These are phyloP conservation scores for Listronotus bonariensis DNA, from an alignment of 1,140 invertebrate species.

Conservation along the genomic window DNA sequence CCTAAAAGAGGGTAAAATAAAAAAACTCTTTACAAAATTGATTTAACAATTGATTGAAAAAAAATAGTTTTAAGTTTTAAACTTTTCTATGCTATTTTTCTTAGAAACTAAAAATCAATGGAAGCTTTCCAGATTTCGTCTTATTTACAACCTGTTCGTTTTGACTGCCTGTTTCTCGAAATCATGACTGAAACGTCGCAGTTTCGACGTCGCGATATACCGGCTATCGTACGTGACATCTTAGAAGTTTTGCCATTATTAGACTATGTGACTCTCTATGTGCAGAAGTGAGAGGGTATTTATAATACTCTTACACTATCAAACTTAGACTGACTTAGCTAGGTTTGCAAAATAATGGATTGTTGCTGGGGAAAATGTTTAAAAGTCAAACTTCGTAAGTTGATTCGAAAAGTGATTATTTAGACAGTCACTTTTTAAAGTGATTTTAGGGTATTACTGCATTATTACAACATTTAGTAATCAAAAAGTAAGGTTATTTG, in stretches of 20 bases:
- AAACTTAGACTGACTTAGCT: conserved; percentile 10
- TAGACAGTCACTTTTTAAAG: no score
- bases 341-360: conserved; percentile 2
- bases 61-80: no score
- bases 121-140: conserved; percentile 11
- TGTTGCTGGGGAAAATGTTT: neutral
- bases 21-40: no score
- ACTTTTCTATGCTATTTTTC: no score
- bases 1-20: no score
- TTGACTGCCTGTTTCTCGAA: conserved; percentile 29
- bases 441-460: no score
- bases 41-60: no score
- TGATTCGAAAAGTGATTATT: no score
- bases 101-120: neutral
- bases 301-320: conserved; percentile 22
- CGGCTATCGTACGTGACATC: conserved; percentile 36
- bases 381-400: neutral
- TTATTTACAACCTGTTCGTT: conserved; percentile 32
- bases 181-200: conserved; percentile 31
- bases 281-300: conserved; percentile 20
- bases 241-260: conserved; percentile 35
- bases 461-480: no score
- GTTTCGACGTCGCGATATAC: conserved; percentile 35
- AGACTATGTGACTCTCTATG: conserved; percentile 21
- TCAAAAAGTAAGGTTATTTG: no score